Evolutionary conservation across 2,113 vertebrate species (phyloP), one percentile per base, ranked within the genome.

Genomic region (Hoplias malabaricus): DNA sequence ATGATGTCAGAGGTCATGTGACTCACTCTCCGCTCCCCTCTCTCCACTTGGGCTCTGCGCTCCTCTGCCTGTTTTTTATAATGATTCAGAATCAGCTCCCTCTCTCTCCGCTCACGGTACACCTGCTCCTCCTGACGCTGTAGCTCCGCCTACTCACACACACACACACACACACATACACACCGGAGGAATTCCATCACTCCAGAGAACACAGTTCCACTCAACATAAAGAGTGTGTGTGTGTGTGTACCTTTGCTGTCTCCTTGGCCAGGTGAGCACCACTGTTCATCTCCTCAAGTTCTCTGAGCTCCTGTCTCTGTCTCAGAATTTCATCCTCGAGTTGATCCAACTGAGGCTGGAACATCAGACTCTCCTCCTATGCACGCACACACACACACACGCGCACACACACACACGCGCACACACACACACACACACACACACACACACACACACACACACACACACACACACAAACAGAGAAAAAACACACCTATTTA

Each of bases 341-440:
- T 14, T 57, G 38, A 57, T 95, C 93, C 83, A 96, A 71, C 82
- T 90, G 87, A 53, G 87, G 88, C 73, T 93, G 90, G 82, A 92
- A 93, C 8, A 90, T 91, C 81, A 95, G 86, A 80, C 93, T 94
- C 79, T 96, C 93, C 36, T 95, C 93, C 96, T 97, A 82, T 27
- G 0, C 38, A 74, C 33, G 73, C 8, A 73, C 42, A 74, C 56
- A 48, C 16, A 61, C 13, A 13, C 21, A 69, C 27, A 10, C 10
- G 16, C 10, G 72, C 5, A 19, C 16, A 48, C 3, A 63, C 42
- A 50, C 29, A 74, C 40, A 34, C 2, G 69, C 31, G 0, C 38
- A 74, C 33, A 77, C 8, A 73, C 42, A 74, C 56, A 48, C 16
- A 61, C 13, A 13, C 21, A 69, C 27, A 10, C 10, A n/a, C 10